phyloP scores from a whole-genome alignment of 2,888 invertebrate species.

The Tenthredo scrophulariae region DNA sequence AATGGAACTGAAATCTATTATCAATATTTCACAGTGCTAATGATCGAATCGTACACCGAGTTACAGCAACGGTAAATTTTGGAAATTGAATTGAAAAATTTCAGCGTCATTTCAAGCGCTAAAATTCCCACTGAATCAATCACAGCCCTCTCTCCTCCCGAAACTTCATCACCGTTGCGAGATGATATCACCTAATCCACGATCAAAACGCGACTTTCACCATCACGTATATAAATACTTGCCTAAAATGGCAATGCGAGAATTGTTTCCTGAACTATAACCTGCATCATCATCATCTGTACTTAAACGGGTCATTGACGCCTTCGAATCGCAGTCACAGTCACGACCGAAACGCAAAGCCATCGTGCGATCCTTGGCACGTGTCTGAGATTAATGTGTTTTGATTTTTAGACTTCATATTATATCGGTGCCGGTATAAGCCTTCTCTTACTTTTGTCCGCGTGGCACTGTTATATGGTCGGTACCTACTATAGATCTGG shows the following conservation, averaged over 20 bases:
- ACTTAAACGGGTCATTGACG: not conserved
- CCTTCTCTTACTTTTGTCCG: slow-evolving; percentile 67
- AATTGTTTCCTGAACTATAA: not conserved
- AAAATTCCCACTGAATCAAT: not conserved
- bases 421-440: slow-evolving; percentile 68
- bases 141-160: not conserved
- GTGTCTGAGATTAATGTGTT: slow-evolving; percentile 78
- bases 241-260: not conserved
- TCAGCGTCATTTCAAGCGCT: not conserved
- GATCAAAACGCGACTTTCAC: not conserved
- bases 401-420: slow-evolving; percentile 77
- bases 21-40: slow-evolving; percentile 25
- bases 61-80: slow-evolving; percentile 22
- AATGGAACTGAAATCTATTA: slow-evolving; percentile 19
- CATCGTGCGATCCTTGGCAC: slow-evolving; percentile 76
- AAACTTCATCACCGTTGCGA: not conserved
- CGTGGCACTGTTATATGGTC: slow-evolving; percentile 53
- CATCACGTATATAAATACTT: not conserved
- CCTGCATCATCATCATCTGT: not conserved
- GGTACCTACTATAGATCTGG: slow-evolving; percentile 24
- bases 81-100: not conserved
- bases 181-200: not conserved
- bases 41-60: slow-evolving; percentile 25
- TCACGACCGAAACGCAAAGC: slow-evolving; percentile 44
- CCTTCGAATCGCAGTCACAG: not conserved